Evolutionary conservation across 2,113 vertebrate genomes (phyloP), one percentile per base, ranked within the genome.

Genomic region (Aspiorhynchus laticeps): DNA sequence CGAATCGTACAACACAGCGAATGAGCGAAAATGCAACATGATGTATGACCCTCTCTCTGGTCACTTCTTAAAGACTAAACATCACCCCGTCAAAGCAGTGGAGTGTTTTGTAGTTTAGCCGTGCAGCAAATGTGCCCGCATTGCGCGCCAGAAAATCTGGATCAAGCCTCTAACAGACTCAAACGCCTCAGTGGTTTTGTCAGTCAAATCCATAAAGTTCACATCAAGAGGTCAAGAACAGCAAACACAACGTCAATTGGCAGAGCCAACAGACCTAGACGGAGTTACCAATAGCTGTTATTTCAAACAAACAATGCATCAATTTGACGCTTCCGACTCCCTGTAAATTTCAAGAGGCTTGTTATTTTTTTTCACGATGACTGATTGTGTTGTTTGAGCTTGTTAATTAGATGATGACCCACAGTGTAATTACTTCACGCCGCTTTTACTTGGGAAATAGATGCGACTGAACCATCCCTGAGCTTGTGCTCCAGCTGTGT

Each of bases 1-100:
- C 90, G 90, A 93, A 87, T 90, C 76, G 74, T 86, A 91, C 85
- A 88, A 88, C 88, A 88, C 59, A 15, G 33, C 36, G 65, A 85
- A 89, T 43, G 81, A 24, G 71, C 21, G 71, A 71, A 86, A 87
- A 69, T 74, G 21, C 69, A 53, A 53, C 67, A 88, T 94, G 94
- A 94, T 94, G 91, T 93, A 94, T 93, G 93, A 87, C 76, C 83
- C 85, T 84, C 88, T 90, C 90, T 93, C 91, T 89, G 91, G 91
- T 90, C 91, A 91, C 88, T 88, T 81, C 88, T 90, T 85, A 88
- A 74, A 76, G 85, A 90, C 85, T 84, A 82, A 75, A 56, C 83
- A 21, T 75, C 56, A 84, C 78, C 61, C 77, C 12, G 67, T 26
- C 76, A 28, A 78, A 33, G 26, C 76, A 33, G n/a, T 78, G 1